A percentile compares a stretch with the other conserved stretches of the same genome.
phyloP scores from a whole-genome alignment of 2,888 invertebrate species.

The Bedellia somnulentella region DNA sequence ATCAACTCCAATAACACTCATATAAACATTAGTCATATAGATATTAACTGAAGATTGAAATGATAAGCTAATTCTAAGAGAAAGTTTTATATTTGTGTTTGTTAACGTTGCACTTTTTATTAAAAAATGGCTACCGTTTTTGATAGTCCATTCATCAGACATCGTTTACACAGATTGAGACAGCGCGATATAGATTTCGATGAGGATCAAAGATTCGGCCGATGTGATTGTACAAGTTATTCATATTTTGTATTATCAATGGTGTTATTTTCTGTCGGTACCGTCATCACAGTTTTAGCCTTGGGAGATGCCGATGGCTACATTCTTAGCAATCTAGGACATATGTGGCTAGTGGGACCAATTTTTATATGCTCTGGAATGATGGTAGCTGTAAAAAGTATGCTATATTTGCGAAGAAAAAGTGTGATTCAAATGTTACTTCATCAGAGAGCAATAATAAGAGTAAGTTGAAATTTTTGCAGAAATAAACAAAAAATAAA shows the following conservation, averaged over 20 bases:
- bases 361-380: conserved; percentile 69
- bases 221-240: conserved; percentile 69
- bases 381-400: conserved; percentile 70
- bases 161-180: conserved; percentile 60
- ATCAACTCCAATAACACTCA: too few relatives aligned
- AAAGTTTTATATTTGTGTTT: too few relatives aligned
- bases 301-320: conserved; percentile 64
- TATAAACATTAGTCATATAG: too few relatives aligned
- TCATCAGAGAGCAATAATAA: conserved; percentile 63
- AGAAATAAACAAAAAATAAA: too few relatives aligned
- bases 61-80: too few relatives aligned
- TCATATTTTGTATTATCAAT: conserved; percentile 66
- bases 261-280: conserved; percentile 65
- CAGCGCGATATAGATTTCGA: conserved; percentile 63
- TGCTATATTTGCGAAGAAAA: conserved; percentile 65
- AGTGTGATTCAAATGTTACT: conserved; percentile 67
- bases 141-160: conserved; percentile 64
- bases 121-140: conserved; percentile 61
- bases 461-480: conserved; percentile 40
- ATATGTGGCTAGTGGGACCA: conserved; percentile 70
- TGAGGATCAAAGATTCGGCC: conserved; percentile 63
- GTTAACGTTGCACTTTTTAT: not conserved
- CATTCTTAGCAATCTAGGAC: conserved; percentile 63
- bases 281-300: conserved; percentile 65
- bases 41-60: too few relatives aligned